Evolutionary conservation across 2,113 vertebrate genomes (phyloP).

Genomic region (human): GRCh38 chr18:76127501-76128000

Average conservation of each 20-base stretch:
- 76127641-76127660: too few relatives aligned
- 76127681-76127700: not conserved
- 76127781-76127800: not conserved
- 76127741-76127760: too few relatives aligned
- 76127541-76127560: too few relatives aligned
- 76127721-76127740: accelerated
- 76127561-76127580: too few relatives aligned
- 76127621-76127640: too few relatives aligned
- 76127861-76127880: not conserved
- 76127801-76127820: not conserved
- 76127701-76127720: accelerated
- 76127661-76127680: accelerated
- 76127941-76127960: accelerated
- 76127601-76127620: too few relatives aligned
- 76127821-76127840: accelerated
- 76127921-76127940: accelerated
- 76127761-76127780: accelerated
- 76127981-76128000: not conserved
- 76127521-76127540: too few relatives aligned
- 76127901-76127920: accelerated
- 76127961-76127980: not conserved
- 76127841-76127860: accelerated
- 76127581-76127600: too few relatives aligned
- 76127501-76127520: too few relatives aligned
- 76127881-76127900: not conserved